Evolutionary conservation across 2,797 vertebrate genomes (phyloP).

Genomic region (Hydrophis major): DNA sequence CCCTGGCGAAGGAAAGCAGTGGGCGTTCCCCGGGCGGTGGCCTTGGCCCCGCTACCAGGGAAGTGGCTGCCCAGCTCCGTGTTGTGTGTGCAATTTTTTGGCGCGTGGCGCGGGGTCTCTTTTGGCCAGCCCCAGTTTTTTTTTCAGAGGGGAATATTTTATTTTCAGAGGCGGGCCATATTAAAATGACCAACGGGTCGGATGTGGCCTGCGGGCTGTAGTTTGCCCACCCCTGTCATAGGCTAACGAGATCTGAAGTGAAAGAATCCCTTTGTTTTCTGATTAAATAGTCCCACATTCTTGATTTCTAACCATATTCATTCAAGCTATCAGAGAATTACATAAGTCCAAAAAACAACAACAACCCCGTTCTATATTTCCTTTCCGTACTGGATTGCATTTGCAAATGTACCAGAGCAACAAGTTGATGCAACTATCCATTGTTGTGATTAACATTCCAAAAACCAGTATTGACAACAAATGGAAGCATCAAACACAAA

Average conservation of each 20-base stretch:
- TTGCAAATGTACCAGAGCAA: background rate
- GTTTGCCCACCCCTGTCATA: background rate
- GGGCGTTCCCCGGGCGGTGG: too few species aligned
- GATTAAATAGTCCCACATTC: conserved; percentile 42
- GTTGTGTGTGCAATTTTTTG: too few species aligned
- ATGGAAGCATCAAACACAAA: conserved; percentile 12
- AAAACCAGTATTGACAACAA: background rate
- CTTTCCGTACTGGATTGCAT: background rate
- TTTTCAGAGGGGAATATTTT: too few species aligned
- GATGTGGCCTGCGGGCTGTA: too few species aligned
- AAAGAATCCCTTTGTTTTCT: conserved; percentile 66
- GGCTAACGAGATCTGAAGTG: conserved; percentile 69
- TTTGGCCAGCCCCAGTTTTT: too few species aligned
- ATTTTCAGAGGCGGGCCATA: too few species aligned
- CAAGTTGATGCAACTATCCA: background rate
- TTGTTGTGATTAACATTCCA: background rate
- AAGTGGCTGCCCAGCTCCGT: too few species aligned
- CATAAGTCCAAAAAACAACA: background rate
- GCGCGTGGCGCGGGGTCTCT: too few species aligned
- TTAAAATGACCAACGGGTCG: too few species aligned
- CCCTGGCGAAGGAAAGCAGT: too few species aligned
- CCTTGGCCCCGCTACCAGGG: too few species aligned
- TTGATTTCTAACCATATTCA: conserved; percentile 42
- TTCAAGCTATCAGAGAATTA: conserved; percentile 38
- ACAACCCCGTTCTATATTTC: background rate